These are phyloP conservation scores for Thalassaphorura encarpata DNA, from an alignment of 1,140 invertebrate species.

Conservation along the genomic window DNA sequence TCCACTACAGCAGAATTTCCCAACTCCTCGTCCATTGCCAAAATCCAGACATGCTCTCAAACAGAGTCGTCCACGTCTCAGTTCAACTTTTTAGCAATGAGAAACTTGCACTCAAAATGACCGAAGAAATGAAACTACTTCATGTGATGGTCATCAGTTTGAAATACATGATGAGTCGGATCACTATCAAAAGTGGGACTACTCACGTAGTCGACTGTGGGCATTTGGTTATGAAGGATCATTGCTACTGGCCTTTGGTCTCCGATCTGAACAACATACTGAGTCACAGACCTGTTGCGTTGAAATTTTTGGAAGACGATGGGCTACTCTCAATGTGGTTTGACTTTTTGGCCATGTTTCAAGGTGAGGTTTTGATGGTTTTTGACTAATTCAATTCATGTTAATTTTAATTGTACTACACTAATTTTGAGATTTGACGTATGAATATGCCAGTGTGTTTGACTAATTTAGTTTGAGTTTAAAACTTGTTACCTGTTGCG, in stretches of 20 bases:
- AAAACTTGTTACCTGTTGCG: background rate
- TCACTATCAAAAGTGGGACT: constrained; percentile 58
- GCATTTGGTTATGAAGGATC: constrained; percentile 85
- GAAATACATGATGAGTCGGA: constrained; percentile 86
- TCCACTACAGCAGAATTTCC: constrained; percentile 89
- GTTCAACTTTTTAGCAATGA: constrained; percentile 94
- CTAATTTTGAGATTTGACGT: too few species aligned
- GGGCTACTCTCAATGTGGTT: constrained; percentile 88
- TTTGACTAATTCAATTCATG: background rate
- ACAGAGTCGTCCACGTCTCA: constrained; percentile 91
- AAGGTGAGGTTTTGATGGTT: constrained; percentile 51
- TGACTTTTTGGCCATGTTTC: constrained; percentile 81
- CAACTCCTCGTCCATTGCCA: constrained; percentile 73
- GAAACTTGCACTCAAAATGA: constrained; percentile 76
- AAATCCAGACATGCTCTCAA: constrained; percentile 83
- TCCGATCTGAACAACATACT: constrained; percentile 96
- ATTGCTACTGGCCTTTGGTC: constrained; percentile 95
- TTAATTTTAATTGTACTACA: too few species aligned
- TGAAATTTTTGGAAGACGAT: constrained; percentile 78
- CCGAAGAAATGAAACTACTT: constrained; percentile 74
- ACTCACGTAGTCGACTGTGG: constrained; percentile 90
- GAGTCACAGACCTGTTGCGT: constrained; percentile 77
- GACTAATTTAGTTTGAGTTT: too few species aligned
- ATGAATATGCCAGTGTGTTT: too few species aligned
- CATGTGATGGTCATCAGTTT: constrained; percentile 91